Conservation (phyloP, 2,888 invertebrate genomes). For the Caenorhabditis sp. region DNA sequence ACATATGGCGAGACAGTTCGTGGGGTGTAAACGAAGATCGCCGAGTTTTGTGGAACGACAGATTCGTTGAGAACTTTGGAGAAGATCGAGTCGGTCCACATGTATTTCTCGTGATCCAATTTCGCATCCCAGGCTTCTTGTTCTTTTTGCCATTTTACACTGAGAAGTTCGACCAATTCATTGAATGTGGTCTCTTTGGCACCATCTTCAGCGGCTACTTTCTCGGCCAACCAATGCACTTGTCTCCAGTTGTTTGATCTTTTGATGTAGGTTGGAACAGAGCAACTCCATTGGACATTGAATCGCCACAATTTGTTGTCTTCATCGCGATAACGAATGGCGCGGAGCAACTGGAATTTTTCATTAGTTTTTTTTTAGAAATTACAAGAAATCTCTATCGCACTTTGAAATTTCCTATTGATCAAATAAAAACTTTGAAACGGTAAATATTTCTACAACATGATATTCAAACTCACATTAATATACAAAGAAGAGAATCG, state of each 20-base stretch:
- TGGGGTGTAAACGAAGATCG: constrained; percentile 60
- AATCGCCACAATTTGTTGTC: constrained; percentile 62
- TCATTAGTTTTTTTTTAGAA: background rate
- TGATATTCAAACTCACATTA: constrained; percentile 39
- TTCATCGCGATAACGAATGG: constrained; percentile 54
- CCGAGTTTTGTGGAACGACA: constrained; percentile 37
- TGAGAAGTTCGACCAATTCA: constrained; percentile 45
- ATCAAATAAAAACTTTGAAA: no score
- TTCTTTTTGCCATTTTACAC: constrained; percentile 51
- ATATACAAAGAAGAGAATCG: constrained; percentile 69
- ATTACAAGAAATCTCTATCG: no score
- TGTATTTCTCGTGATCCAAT: constrained; percentile 55
- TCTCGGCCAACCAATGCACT: constrained; percentile 69
- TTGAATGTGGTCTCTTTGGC: constrained; percentile 40
- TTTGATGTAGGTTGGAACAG: constrained; percentile 69
- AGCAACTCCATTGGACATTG: constrained; percentile 68
- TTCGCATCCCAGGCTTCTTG: constrained; percentile 60
- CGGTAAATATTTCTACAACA: no score
- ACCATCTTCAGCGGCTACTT: constrained; percentile 58
- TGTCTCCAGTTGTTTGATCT: constrained; percentile 67
- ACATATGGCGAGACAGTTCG: constrained; percentile 51
- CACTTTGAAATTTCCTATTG: no score
- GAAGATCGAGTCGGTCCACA: constrained; percentile 61
- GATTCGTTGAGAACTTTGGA: constrained; percentile 33
- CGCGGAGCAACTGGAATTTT: constrained; percentile 43